These are phyloP conservation scores for Apodemus sylvaticus DNA, from an alignment of 2,113 vertebrate genomes.

Conservation along the genomic window DNA sequence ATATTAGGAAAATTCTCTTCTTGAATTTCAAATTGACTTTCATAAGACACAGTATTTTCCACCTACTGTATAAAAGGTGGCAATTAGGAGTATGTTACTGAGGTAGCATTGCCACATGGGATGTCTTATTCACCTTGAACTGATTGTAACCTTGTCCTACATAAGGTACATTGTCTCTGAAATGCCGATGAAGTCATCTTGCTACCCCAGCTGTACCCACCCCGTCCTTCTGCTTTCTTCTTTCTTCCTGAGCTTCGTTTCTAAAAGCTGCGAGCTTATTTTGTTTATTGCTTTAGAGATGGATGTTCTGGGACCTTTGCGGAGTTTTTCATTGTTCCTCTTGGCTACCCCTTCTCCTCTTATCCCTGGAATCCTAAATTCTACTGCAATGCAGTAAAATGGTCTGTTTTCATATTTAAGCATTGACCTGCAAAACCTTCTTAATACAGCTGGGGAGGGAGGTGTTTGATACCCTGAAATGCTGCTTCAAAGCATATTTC, in stretches of 20 bases:
- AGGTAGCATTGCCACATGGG: not conserved
- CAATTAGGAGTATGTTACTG: not conserved
- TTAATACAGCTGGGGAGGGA: not conserved
- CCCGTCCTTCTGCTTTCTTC: not conserved
- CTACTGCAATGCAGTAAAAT: slow-evolving; percentile 1
- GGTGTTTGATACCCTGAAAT: slow-evolving; percentile 8
- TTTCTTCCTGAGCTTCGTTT: not conserved
- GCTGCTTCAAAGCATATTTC: slow-evolving; percentile 66
- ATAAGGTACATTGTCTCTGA: not conserved
- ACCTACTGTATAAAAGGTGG: not conserved
- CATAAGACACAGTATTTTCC: not conserved
- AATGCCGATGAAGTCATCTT: not conserved
- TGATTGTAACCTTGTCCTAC: not conserved
- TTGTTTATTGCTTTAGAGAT: not conserved
- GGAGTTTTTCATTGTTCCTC: slow-evolving; percentile 4
- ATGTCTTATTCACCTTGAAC: slow-evolving; percentile 19
- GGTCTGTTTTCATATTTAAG: slow-evolving; percentile 57
- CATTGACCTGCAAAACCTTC: slow-evolving; percentile 1
- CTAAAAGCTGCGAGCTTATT: not conserved
- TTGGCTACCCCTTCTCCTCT: slow-evolving; percentile 8
- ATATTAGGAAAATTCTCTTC: not conserved
- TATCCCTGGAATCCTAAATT: slow-evolving; percentile 20
- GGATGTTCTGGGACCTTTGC: not conserved
- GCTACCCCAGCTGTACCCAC: not conserved
- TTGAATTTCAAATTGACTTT: not conserved